These are phyloP conservation scores for Apis mellifera DNA, from an alignment of 1,140 invertebrate genomes.

Conservation along the genomic window DNA sequence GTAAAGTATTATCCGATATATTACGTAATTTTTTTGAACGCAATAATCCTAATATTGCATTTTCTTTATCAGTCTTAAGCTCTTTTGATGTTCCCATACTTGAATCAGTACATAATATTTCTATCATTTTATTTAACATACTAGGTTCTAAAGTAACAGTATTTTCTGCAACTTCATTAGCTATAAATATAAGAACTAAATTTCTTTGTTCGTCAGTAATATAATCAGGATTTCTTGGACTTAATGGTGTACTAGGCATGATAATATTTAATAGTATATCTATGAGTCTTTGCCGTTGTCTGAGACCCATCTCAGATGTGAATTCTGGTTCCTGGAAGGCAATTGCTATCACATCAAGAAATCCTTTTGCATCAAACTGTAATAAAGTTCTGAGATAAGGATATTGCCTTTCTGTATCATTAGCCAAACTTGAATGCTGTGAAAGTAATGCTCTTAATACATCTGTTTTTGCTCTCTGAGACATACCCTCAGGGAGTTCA, in stretches of 20 bases:
- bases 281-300: conserved; percentile 89
- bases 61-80: conserved; percentile 88
- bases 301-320: conserved; percentile 86
- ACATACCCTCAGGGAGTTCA: conserved; percentile 88
- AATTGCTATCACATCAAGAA: conserved; percentile 93
- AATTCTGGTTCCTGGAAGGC: conserved; percentile 94
- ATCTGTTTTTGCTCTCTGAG: conserved; percentile 89
- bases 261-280: conserved; percentile 91
- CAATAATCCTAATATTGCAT: conserved; percentile 90
- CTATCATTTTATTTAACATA: conserved; percentile 79
- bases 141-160: conserved; percentile 72
- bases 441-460: conserved; percentile 84
- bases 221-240: conserved; percentile 71
- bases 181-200: conserved; percentile 83
- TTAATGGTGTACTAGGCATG: conserved; percentile 81
- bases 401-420: conserved; percentile 87
- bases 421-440: conserved; percentile 86
- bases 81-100: conserved; percentile 80
- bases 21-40: conserved; percentile 85
- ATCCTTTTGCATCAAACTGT: conserved; percentile 92
- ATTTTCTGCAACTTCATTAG: conserved; percentile 74
- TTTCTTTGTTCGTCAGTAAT: conserved; percentile 81
- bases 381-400: conserved; percentile 91
- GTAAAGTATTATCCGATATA: conserved; percentile 82
- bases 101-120: conserved; percentile 82